Evolutionary conservation across 1,140 invertebrate genomes (phyloP), one percentile per base, ranked within the genome.

Genomic region (Pomacea maculata): DNA sequence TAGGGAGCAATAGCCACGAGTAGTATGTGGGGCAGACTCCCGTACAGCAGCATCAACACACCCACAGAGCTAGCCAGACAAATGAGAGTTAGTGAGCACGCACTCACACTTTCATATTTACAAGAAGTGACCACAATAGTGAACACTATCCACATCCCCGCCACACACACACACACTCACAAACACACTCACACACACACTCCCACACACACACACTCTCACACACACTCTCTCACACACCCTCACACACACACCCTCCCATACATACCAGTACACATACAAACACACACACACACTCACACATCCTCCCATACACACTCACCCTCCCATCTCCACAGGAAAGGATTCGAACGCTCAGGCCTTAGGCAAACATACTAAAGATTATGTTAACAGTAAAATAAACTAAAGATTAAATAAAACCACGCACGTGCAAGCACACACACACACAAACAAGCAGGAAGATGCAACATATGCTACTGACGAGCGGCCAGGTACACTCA

Each of bases 1-100:
- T 83, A 88, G 6, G 86, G 87, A 19, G 80, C 83, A 11, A 87
- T 75, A 25, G 85, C 84, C 55, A 88, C 72, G 57, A 85, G 71
- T 61, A 85, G 52, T 29, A 86, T 78, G 52, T 86, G 82, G 0
- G 87, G 86, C 25, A 87, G 70, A 57, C 85, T 34, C 25, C 84
- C 81, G 75, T 88, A 86, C 10, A 85, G 77, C 7, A 82, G 68
- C 52, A 87, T 34, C 63, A 87, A 65, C 10, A 85, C 73, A 12
- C 79, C 74, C 79, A 82, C 83, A 0, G 86, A 73, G 5, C 87
- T 88, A 72, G 0, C 73, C 52, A 78, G n/a, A 45, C 34, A 45
- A 45, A 45, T 4, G 6, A 45, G 34, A 45, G 4, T 54, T 14
- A 81, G 14, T 78, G 1, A 8, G 55, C 71, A 73, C 14, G 21